These are phyloP conservation scores for Ambastaia sidthimunki DNA, from an alignment of 2,797 vertebrate genomes.

Conservation along the genomic window DNA sequence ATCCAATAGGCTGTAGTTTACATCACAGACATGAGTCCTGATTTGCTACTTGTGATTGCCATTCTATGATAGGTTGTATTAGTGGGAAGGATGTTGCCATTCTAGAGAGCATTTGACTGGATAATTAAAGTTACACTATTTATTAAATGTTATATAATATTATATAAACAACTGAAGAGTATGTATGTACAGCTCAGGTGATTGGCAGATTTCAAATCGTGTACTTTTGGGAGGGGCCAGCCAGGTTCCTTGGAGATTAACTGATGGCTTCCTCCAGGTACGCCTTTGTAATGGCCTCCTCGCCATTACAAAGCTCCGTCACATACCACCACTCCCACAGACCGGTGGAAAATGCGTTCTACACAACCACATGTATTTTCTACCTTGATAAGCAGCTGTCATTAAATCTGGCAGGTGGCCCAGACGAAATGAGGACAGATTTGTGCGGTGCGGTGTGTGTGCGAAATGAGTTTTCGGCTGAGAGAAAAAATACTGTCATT, in stretches of 20 bases:
- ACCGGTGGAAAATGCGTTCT: conserved; percentile 60
- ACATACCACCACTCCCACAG: conserved; percentile 52
- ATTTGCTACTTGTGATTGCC: not conserved
- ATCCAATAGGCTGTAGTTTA: not conserved
- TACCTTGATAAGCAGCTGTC: conserved; percentile 53
- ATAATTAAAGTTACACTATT: not conserved
- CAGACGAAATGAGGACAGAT: conserved; percentile 43
- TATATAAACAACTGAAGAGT: too few species aligned
- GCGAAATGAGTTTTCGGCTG: conserved; percentile 48
- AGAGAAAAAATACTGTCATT: conserved; percentile 46
- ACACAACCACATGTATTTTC: conserved; percentile 47
- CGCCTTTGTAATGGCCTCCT: not conserved
- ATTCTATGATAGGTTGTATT: not conserved
- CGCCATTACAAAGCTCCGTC: conserved; percentile 8
- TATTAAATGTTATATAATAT: not conserved
- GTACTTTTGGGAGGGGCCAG: too few species aligned
- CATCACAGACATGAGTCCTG: not conserved
- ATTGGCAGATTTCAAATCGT: too few species aligned
- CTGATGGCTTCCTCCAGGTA: not conserved
- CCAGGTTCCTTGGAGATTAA: not conserved
- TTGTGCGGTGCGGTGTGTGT: conserved; percentile 15
- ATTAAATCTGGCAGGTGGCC: conserved; percentile 42
- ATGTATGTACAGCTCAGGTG: too few species aligned
- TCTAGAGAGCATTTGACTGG: not conserved
- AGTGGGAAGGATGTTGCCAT: too few species aligned